These are phyloP conservation scores for Adineta ricciae DNA, from an alignment of 2,888 invertebrate genomes.

Conservation along the genomic window DNA sequence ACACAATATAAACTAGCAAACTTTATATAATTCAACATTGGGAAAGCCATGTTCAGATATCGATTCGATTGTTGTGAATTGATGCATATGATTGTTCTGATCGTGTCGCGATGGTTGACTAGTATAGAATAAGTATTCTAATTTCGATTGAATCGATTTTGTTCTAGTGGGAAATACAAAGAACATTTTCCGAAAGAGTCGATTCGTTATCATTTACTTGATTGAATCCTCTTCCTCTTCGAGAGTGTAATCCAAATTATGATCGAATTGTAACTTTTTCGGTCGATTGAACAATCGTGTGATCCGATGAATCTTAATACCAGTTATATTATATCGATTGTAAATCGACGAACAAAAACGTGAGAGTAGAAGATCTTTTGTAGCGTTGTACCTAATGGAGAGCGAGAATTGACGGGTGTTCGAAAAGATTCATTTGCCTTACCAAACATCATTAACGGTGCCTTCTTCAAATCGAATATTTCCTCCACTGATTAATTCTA, in stretches of 20 bases:
- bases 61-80: slow-evolving; percentile 37
- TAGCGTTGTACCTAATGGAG: slow-evolving; percentile 44
- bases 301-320: slow-evolving; percentile 45
- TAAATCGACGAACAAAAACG: slow-evolving; percentile 48
- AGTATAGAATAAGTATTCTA: slow-evolving; percentile 49
- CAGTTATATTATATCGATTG: slow-evolving; percentile 41
- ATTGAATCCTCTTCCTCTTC: slow-evolving; percentile 41
- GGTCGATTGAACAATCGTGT: slow-evolving; percentile 46
- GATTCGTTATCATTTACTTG: slow-evolving; percentile 21
- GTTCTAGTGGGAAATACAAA: background rate
- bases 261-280: slow-evolving; percentile 44
- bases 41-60: slow-evolving; percentile 44
- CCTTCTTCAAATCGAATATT: slow-evolving; percentile 50
- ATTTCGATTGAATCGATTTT: slow-evolving; percentile 34
- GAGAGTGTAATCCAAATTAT: slow-evolving; percentile 39
- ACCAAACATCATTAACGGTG: slow-evolving; percentile 44
- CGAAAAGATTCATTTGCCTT: slow-evolving; percentile 31
- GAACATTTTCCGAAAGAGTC: background rate
- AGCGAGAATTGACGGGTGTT: too few relatives aligned
- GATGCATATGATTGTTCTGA: slow-evolving; percentile 40
- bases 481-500: slow-evolving; percentile 48
- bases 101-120: slow-evolving; percentile 44
- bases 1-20: slow-evolving; percentile 35
- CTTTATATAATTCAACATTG: slow-evolving; percentile 43
- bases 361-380: slow-evolving; percentile 47